These are phyloP conservation scores for Nebria ingens DNA, from an alignment of 1,140 invertebrate genomes.

Conservation along the genomic window DNA sequence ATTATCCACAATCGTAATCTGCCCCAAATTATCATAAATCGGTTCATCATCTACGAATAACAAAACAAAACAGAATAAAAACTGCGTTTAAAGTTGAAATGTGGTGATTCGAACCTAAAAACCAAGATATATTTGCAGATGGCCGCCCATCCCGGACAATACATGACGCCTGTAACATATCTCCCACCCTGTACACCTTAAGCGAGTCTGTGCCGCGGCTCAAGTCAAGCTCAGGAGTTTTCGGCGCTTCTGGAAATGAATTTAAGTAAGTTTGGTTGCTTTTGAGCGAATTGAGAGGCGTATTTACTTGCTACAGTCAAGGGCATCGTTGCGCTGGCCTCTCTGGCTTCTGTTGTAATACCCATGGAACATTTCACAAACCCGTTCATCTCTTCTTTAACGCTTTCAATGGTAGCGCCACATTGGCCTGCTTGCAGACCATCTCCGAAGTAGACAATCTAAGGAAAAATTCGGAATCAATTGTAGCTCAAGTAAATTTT, in stretches of 20 bases:
- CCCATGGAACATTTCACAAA: slow-evolving; percentile 52
- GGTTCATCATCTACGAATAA: slow-evolving; percentile 43
- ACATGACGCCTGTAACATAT: slow-evolving; percentile 51
- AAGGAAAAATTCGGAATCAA: not conserved
- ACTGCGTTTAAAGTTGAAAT: not conserved
- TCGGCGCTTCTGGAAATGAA: slow-evolving; percentile 44
- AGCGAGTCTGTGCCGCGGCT: slow-evolving; percentile 34
- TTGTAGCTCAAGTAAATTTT: not conserved
- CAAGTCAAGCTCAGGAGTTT: slow-evolving; percentile 42
- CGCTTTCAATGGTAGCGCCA: slow-evolving; percentile 49
- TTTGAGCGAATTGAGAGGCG: not conserved
- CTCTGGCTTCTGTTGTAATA: slow-evolving; percentile 37
- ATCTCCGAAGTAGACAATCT: slow-evolving; percentile 41
- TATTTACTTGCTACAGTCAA: slow-evolving; percentile 57
- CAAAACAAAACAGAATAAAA: not conserved
- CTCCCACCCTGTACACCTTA: slow-evolving; percentile 44
- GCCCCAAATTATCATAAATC: slow-evolving; percentile 41
- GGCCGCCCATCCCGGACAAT: slow-evolving; percentile 55
- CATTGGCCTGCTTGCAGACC: slow-evolving; percentile 52
- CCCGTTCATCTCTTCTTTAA: slow-evolving; percentile 54
- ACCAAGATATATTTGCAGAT: slow-evolving; percentile 59
- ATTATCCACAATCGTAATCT: slow-evolving; percentile 37
- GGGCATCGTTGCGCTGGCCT: slow-evolving; percentile 44
- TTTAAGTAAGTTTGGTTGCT: not conserved
- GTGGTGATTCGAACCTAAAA: slow-evolving; percentile 39